Conservation (phyloP, 2,797 vertebrate species). For the Pogoniulus pusillus region DNA sequence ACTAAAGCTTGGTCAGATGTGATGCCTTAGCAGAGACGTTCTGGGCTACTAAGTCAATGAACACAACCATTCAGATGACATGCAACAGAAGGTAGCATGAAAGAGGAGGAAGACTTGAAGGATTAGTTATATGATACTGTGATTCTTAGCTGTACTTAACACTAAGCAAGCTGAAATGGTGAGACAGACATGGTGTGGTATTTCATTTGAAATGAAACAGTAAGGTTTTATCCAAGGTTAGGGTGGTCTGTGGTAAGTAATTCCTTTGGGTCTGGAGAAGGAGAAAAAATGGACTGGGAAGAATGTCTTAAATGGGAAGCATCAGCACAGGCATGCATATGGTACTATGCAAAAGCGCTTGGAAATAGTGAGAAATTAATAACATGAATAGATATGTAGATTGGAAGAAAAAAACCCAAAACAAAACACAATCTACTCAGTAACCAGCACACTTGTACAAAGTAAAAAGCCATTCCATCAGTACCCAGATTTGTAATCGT, state of each 20-base stretch:
- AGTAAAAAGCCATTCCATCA: not conserved
- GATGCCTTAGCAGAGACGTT: not conserved
- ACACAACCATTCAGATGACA: not conserved
- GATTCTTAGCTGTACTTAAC: not conserved
- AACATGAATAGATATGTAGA: not conserved
- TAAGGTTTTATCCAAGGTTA: not conserved
- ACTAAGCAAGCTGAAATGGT: not conserved
- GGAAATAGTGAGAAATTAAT: not conserved
- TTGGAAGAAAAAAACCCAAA: not conserved
- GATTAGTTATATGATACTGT: not conserved
- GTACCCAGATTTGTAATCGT: not conserved
- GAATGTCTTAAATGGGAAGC: not conserved
- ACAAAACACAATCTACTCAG: too few relatives aligned
- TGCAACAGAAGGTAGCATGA: not conserved
- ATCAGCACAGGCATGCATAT: not conserved
- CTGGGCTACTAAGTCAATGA: not conserved
- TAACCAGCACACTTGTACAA: not conserved
- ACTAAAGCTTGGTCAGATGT: not conserved
- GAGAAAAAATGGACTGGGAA: not conserved
- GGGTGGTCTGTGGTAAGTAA: not conserved
- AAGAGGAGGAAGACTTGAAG: conserved; percentile 1
- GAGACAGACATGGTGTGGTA: not conserved
- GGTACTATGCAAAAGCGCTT: not conserved
- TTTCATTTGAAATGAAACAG: not conserved
- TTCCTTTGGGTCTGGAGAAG: not conserved